Percentiles rank a stretch among this genome's conserved stretches.
These are phyloP conservation scores for Pelobates cultripes DNA, from an alignment of 2,797 vertebrate genomes.

Conservation along the genomic window DNA sequence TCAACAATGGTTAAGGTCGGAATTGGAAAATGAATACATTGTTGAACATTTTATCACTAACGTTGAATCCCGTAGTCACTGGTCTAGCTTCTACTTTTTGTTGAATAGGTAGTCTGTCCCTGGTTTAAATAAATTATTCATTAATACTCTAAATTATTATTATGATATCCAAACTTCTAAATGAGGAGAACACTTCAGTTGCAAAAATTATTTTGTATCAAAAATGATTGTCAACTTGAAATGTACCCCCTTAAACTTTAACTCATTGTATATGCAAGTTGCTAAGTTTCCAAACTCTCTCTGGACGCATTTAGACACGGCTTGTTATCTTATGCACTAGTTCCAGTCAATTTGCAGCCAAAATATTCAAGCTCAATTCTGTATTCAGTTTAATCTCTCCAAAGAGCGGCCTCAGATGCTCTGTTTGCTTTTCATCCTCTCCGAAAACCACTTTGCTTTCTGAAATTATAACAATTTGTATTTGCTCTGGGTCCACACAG, in stretches of 20 bases:
- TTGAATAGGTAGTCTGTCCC: no score
- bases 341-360: slow-evolving; percentile 40
- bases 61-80: no score
- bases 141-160: no score
- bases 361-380: slow-evolving; percentile 41
- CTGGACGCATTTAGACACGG: slow-evolving; percentile 39
- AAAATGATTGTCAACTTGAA: no score
- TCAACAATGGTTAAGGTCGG: no score
- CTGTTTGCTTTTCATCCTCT: slow-evolving; percentile 50
- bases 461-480: slow-evolving; percentile 54
- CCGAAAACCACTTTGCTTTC: slow-evolving; percentile 49
- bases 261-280: neutral
- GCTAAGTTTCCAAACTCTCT: slow-evolving; percentile 21
- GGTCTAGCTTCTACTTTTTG: no score
- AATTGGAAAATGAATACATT: no score
- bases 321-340: slow-evolving; percentile 48
- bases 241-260: neutral
- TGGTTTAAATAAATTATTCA: no score
- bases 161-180: no score
- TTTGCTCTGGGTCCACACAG: slow-evolving; percentile 37
- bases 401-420: slow-evolving; percentile 39
- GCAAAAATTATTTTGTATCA: no score
- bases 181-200: no score
- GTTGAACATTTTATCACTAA: no score
- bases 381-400: slow-evolving; percentile 42